Base-by-base conservation (phyloP, 2,888 invertebrate species). In the Marasmarcha lunaedactyla region DNA sequence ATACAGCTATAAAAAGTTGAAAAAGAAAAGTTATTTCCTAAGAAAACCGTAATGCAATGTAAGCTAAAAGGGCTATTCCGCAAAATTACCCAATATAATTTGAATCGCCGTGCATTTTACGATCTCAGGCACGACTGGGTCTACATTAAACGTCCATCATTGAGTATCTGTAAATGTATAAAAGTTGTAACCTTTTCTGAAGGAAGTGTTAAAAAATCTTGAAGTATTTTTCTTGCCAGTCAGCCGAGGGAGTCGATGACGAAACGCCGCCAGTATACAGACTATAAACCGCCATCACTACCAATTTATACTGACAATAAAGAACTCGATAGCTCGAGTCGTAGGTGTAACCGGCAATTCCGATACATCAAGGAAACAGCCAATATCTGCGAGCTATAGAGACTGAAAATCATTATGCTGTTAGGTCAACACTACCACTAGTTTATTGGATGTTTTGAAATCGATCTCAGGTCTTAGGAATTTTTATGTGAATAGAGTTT, bases 341-440 rank as follows among this genome's bases (percentile, higher is more conserved):
- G 20, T 20, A 20, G 20, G 30, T 30, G 30, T 4, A 30, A 30
- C 30, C 9, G 11, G 30, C 37, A 9, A 30, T 37, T 37, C 10
- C 37, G 9, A 37, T 37, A 37, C 37, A 44, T 43, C n/a, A 27
- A 35, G 27, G 38, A 34, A 43, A 44, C 30, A 36, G 40, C 33
- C 45, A 44, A 47, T 49, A 45, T 38, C 36, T 15, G 41, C 30
- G 33, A 13, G 40, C 27, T 26, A 41, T 43, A 30, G 40, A 36
- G 11, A 13, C 27, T 37, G 14, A 11, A 20, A 37, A 37, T 30
- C 30, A 30, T 30, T 30, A 11, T 3, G 30, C 11, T 10, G 30
- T 30, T 30, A 30, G 30, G 30, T 30, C 30, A 30, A 30, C 11
- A 30, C 30, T 30, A 30, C 10, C 30, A 11, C 11, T 30, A 11